Evolutionary conservation across 2,888 invertebrate genomes (phyloP), one percentile per base, ranked within the genome.

Genomic region (Lymantria monacha): DNA sequence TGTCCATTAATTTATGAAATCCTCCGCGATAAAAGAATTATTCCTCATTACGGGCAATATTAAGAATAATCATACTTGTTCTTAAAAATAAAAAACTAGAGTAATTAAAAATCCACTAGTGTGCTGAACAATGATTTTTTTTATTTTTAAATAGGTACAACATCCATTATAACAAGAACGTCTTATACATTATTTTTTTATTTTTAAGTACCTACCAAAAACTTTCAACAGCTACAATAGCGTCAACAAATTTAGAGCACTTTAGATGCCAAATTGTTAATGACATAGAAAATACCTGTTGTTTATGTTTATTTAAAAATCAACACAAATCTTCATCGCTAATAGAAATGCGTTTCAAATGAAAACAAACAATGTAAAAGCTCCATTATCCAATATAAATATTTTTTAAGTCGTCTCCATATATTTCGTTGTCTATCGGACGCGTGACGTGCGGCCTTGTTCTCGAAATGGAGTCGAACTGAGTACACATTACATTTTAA

Each of bases 331-430:
- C 42, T 12, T 33, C 2, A 10, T 52, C 49, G 38, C 49, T 45
- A 50, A 55, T 48, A 63, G 15, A 42, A 53, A 51, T 37, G 37
- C 55, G 58, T 58, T 58, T 48, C 44, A 41, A 55, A 49, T 42
- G 38, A 58, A 61, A 61, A 61, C 44, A 65, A 61, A 65, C 62
- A 30, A 43, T 43, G 42, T 49, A 55, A 56, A n/a, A 55, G 30
- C 7, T 33, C 66, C 61, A 65, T 63, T 61, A 61, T 14, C 44
- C 46, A 61, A 61, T 55, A 55, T 55, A 66, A 55, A 66, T 66
- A 57, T 30, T 45, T 43, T n/a, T 8, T 41, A n/a, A 49, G 10
- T 48, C 61, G 11, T 12, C 59, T 69, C 66, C 48, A 62, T 53
- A 40, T 45, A 55, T 61, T 64, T 58, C 44, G 9, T 30, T 62